phyloP scores from a whole-genome alignment of 2,888 invertebrate species.

The Esperia sulphurella region DNA sequence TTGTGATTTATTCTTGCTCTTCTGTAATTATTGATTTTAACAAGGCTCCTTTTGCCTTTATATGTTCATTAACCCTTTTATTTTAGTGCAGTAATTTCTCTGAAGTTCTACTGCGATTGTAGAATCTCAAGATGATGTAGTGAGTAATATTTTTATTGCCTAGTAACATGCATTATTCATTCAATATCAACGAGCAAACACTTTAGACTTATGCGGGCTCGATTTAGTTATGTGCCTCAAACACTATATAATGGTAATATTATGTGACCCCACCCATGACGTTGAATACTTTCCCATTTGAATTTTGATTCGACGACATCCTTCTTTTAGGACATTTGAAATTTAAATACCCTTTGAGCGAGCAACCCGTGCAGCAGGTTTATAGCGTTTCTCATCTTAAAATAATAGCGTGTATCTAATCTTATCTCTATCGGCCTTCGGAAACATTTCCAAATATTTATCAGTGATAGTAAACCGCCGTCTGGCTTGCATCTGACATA shows the following conservation, averaged over 20 bases:
- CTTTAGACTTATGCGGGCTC: neutral
- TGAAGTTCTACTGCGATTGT: too few relatives aligned
- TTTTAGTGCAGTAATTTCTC: too few relatives aligned
- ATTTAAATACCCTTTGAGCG: neutral
- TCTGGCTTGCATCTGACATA: neutral
- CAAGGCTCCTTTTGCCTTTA: too few relatives aligned
- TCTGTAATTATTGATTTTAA: too few relatives aligned
- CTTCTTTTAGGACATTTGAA: neutral
- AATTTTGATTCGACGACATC: conserved; percentile 3
- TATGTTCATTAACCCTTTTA: too few relatives aligned
- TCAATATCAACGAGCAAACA: neutral
- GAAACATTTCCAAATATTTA: conserved; percentile 37
- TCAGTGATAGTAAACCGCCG: conserved; percentile 13
- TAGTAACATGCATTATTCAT: neutral
- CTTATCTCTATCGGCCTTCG: conserved; percentile 48
- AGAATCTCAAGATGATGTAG: too few relatives aligned
- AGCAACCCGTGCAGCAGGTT: neutral
- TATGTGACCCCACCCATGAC: neutral
- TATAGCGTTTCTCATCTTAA: neutral
- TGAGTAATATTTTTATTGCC: neutral
- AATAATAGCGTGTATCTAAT: conserved; percentile 25
- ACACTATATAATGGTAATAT: neutral
- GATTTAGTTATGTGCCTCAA: neutral
- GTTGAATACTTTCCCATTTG: neutral
- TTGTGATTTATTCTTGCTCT: too few relatives aligned